Percentiles rank a stretch among this genome's conserved stretches.
Conservation (phyloP, 2,113 vertebrate genomes). For the Gymnocephalus cernua region DNA sequence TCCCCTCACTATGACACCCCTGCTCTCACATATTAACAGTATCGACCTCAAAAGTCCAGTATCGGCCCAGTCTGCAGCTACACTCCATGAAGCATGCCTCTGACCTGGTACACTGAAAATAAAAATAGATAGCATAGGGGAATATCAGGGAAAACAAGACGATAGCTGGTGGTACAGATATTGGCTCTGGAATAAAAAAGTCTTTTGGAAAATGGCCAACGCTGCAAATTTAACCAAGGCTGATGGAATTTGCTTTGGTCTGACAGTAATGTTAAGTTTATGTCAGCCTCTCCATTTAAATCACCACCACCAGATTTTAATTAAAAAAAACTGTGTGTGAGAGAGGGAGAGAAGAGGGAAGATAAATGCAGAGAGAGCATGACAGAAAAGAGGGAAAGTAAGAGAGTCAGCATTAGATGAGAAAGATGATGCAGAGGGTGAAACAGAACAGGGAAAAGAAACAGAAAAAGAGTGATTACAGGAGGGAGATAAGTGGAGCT, state of each 20-base stretch:
- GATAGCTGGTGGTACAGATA: slow-evolving; percentile 47
- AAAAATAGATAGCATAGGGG: slow-evolving; percentile 14
- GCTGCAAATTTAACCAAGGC: slow-evolving; percentile 66
- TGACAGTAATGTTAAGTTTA: slow-evolving; percentile 77
- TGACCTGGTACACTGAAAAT: slow-evolving; percentile 21
- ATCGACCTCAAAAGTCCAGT: slow-evolving; percentile 5
- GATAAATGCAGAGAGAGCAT: slow-evolving; percentile 43
- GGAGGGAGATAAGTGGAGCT: slow-evolving; percentile 61
- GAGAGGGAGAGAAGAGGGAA: slow-evolving; percentile 27
- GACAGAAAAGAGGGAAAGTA: slow-evolving; percentile 1
- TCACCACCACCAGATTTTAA: slow-evolving; percentile 79
- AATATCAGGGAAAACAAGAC: slow-evolving; percentile 4
- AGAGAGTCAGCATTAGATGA: slow-evolving; percentile 31
- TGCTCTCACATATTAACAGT: neutral
- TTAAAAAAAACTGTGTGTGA: slow-evolving; percentile 55
- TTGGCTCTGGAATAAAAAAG: slow-evolving; percentile 59
- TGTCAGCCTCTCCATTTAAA: slow-evolving; percentile 76
- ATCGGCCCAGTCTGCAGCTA: neutral
- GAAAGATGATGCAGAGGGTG: slow-evolving; percentile 36
- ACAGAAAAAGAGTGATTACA: slow-evolving; percentile 30
- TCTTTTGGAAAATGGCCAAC: slow-evolving; percentile 62
- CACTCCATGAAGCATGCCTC: slow-evolving; percentile 23
- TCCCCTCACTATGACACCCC: neutral
- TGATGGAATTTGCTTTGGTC: slow-evolving; percentile 76
- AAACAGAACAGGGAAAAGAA: slow-evolving; percentile 21